Conservation (phyloP, 2,888 invertebrate species). For the Agrenia bidenticulata region DNA sequence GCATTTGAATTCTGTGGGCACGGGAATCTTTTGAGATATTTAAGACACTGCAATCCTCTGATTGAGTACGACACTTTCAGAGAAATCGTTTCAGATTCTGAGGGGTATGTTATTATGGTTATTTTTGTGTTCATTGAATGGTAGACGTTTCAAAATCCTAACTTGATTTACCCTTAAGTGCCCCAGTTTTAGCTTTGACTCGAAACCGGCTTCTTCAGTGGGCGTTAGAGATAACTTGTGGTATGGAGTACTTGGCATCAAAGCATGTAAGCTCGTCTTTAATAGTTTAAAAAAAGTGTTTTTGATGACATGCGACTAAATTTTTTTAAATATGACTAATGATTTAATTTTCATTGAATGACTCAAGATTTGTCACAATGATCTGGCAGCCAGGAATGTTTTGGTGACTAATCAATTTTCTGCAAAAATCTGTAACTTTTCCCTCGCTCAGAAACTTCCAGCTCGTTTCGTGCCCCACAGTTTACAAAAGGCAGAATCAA, state of each 20-base stretch:
- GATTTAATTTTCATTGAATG: background rate
- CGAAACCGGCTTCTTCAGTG: conserved; percentile 11
- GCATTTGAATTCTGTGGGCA: conserved; percentile 7
- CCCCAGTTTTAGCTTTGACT: conserved; percentile 8
- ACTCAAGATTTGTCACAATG: conserved; percentile 13
- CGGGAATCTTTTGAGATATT: background rate
- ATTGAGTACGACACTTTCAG: background rate
- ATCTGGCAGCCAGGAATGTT: conserved; percentile 12
- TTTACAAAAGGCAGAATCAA: background rate
- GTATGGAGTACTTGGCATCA: conserved; percentile 9
- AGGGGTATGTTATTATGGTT: too few species aligned
- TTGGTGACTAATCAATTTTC: conserved; percentile 3
- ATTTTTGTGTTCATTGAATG: too few species aligned
- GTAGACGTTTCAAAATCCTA: too few species aligned
- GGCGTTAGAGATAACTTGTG: background rate
- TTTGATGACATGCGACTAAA: too few species aligned
- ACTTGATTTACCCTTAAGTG: too few species aligned
- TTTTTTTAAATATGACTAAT: too few species aligned
- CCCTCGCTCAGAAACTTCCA: conserved; percentile 9
- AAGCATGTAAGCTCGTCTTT: conserved; percentile 4
- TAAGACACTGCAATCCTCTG: conserved; percentile 2
- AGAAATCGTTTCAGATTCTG: background rate
- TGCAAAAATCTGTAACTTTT: conserved; percentile 11
- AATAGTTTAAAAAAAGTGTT: too few species aligned
- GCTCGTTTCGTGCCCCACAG: background rate